A percentile compares a stretch with the other conserved stretches of the same genome.
Evolutionary conservation across 2,113 vertebrate genomes (phyloP).

Genomic region (Craseonycteris thonglongyai): DNA sequence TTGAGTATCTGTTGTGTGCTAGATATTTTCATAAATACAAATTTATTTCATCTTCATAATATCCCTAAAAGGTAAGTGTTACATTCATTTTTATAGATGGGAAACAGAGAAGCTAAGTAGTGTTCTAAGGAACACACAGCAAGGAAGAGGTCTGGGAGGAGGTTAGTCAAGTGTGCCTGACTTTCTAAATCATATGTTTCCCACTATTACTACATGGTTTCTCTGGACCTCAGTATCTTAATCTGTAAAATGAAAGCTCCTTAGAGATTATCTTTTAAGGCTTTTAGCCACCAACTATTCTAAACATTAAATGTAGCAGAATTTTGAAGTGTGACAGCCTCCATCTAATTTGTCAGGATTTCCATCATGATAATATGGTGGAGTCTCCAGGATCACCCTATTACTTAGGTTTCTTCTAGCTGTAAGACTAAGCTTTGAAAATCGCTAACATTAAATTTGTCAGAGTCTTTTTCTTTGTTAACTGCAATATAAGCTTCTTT

Average conservation of each 20-base stretch:
- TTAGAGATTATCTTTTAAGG: not conserved
- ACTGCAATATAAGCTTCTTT: not conserved
- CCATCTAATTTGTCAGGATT: not conserved
- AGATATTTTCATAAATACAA: not conserved
- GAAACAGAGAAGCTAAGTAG: not conserved
- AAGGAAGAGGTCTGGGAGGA: not conserved
- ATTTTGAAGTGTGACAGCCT: not conserved
- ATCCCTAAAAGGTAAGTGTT: not conserved
- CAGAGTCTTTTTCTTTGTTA: not conserved
- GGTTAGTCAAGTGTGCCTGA: not conserved
- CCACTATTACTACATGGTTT: not conserved
- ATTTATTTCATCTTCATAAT: conserved; percentile 17
- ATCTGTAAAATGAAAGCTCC: not conserved
- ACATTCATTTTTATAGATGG: not conserved
- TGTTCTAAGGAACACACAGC: not conserved
- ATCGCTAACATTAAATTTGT: not conserved
- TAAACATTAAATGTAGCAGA: not conserved
- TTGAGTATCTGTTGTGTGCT: not conserved
- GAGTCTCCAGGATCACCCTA: not conserved
- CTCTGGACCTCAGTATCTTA: not conserved
- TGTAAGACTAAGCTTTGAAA: not conserved
- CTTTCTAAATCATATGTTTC: not conserved
- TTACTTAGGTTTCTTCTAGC: not conserved
- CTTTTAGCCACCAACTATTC: not conserved
- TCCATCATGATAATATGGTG: not conserved